A percentile compares a stretch with the other conserved stretches of the same genome.
Conservation (phyloP, 2,888 invertebrate species). For the Gymnosoma rotundatum region DNA sequence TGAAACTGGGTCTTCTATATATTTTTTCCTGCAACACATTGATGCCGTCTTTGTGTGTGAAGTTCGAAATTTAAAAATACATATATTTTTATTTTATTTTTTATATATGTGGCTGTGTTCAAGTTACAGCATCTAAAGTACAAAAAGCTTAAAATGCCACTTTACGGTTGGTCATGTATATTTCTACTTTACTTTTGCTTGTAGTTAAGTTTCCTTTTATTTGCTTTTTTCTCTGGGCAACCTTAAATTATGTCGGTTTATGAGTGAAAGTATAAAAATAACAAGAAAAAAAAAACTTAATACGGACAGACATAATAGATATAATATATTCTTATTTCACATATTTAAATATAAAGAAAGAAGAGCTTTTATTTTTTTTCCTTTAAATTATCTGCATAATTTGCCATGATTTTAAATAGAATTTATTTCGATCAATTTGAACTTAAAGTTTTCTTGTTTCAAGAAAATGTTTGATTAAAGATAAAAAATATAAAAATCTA, state of each 20-base stretch:
- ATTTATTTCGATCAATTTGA: slow-evolving; percentile 16
- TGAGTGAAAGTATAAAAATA: slow-evolving; percentile 58
- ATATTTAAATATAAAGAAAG: slow-evolving; percentile 34
- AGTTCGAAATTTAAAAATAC: background rate
- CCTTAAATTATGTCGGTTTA: slow-evolving; percentile 22
- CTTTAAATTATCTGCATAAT: slow-evolving; percentile 42
- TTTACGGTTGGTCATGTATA: slow-evolving; percentile 52
- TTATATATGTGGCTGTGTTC: background rate
- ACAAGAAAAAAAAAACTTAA: slow-evolving; percentile 4
- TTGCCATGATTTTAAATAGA: background rate
- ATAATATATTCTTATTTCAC: background rate
- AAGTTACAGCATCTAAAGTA: slow-evolving; percentile 1
- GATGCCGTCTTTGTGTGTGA: slow-evolving; percentile 19
- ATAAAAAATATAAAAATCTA: too few relatives aligned
- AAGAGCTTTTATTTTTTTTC: background rate
- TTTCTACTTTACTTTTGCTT: slow-evolving; percentile 27
- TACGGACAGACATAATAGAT: background rate
- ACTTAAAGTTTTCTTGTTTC: background rate
- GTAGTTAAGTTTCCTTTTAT: background rate
- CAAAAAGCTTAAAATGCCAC: slow-evolving; percentile 25
- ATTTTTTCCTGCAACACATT: background rate
- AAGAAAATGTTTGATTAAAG: too few relatives aligned
- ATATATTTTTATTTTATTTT: background rate
- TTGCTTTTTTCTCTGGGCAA: background rate
- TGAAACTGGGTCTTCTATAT: slow-evolving; percentile 30